Evolutionary conservation across 2,113 vertebrate genomes (phyloP), one percentile per base, ranked within the genome.

Genomic region (Dipodomys stephensi): DNA sequence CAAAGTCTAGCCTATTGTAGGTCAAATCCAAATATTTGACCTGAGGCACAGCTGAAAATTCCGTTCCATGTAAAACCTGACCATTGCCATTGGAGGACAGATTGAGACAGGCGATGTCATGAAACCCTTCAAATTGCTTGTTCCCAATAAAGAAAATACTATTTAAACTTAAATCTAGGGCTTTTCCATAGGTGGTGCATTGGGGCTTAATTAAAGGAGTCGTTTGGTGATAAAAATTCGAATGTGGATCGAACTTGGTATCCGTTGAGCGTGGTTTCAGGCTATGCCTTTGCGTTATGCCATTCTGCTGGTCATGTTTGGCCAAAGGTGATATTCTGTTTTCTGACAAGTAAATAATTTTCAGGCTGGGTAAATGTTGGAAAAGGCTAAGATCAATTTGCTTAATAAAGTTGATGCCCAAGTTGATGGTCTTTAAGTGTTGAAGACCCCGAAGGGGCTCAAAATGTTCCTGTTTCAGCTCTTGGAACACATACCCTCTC

Each of bases 21-120:
- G 98, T 99, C 93, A 99, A 95, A 92, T 98, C 98, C 72, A 99
- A 97, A 96, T 99, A 99, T 77, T 98, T 98, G 84, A 99, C 79
- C 10, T 98, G 96, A 53, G 93, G 95, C 67, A 99, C 85, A 2
- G 74, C 46, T 13, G 94, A 93, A 96, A 99, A 99, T 95, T 98
- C 98, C 0, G 93, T 98, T 30, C 98, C 98, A 80, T 98, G 98
- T 5, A 98, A 97, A 82, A 98, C 97, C 22, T 98, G 94, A 3
- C 95, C 98, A 84, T 98, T 98, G 80, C 97, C 98, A 87, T 99
- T 99, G 57, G 96, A 82, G 22, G 98, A 99, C 10, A 99, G 97
- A 97, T 99, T 99, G 20, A 99, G 98, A 90, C 98, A 99, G 32
- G 96, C 90, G 64, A 98, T 98, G 49, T 98, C 95, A 20, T 83